Base-by-base conservation (phyloP, 2,888 invertebrate genomes). In the Lingula anatina region DNA sequence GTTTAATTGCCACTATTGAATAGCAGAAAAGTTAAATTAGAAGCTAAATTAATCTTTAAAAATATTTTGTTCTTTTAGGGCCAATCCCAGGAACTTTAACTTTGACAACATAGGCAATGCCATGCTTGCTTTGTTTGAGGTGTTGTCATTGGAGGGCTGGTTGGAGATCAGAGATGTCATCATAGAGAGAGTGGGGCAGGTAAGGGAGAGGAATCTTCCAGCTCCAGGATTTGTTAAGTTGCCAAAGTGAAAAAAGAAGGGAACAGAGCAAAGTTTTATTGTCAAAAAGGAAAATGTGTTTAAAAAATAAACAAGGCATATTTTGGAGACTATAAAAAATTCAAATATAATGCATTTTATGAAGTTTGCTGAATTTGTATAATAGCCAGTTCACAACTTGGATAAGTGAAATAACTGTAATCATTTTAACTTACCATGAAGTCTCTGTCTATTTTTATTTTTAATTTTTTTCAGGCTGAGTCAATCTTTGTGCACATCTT, bases 21-120 rank as follows among this genome's bases (percentile, higher is more conserved):
- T n/a, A n/a, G n/a, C n/a, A n/a, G n/a, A n/a, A n/a, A n/a, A n/a
- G n/a, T n/a, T n/a, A n/a, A n/a, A n/a, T n/a, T n/a, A n/a, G n/a
- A n/a, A n/a, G n/a, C n/a, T n/a, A n/a, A n/a, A n/a, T n/a, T n/a
- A n/a, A n/a, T n/a, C n/a, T n/a, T n/a, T n/a, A n/a, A n/a, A n/a
- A n/a, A n/a, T n/a, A n/a, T n/a, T n/a, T 46, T 51, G 27, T 42
- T 47, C 39, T 60, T 63, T 15, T 65, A 93, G 92, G 94, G 94
- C 96, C 0, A 99, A 99, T 82, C 99, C 99, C 0, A 86, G 95
- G 68, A 85, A 99, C 65, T 99, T 99, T 76, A 95, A 97, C 81
- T 99, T 99, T 77, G 99, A 99, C 79, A 95, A 96, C 77, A 96
- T 99, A 63, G 96, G 96, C 4, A 95, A 94, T 77, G 99, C 99